Conservation (phyloP, 2,797 vertebrate species). For the Rhodeus uyekii region DNA sequence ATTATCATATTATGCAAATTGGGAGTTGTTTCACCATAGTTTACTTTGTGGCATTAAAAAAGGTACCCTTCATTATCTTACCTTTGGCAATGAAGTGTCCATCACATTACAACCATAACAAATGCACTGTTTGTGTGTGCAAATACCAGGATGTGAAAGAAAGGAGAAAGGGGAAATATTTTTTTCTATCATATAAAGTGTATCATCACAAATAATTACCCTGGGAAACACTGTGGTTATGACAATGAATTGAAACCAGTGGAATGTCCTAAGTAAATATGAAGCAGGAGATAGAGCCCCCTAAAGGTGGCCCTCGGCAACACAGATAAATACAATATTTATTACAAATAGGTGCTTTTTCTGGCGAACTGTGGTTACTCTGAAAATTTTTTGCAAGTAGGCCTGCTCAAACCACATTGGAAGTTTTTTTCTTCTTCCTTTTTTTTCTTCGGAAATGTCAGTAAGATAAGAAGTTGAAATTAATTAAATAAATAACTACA, state of each 20-base stretch:
- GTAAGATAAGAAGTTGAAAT: too few species aligned
- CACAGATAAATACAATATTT: not conserved
- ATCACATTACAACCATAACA: not conserved
- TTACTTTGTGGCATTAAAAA: not conserved
- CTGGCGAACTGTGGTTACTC: not conserved
- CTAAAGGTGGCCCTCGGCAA: not conserved
- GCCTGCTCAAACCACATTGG: not conserved
- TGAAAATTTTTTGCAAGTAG: not conserved
- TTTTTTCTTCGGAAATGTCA: too few species aligned
- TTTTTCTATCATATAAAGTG: not conserved
- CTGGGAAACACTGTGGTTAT: not conserved
- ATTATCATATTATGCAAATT: not conserved
- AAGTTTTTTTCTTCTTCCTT: too few species aligned
- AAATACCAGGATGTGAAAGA: constrained; percentile 65
- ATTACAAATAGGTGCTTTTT: not conserved
- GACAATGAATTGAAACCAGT: constrained; percentile 15
- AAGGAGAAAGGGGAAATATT: constrained; percentile 63
- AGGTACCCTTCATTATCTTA: not conserved
- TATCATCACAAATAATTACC: not conserved
- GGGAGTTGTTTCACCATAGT: not conserved
- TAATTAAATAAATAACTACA: too few species aligned
- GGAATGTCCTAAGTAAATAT: not conserved
- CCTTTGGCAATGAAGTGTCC: not conserved
- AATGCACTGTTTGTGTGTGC: not conserved
- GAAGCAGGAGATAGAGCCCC: not conserved